Conservation (phyloP, 1,140 invertebrate genomes). For the Drosophila prosaltans region DNA sequence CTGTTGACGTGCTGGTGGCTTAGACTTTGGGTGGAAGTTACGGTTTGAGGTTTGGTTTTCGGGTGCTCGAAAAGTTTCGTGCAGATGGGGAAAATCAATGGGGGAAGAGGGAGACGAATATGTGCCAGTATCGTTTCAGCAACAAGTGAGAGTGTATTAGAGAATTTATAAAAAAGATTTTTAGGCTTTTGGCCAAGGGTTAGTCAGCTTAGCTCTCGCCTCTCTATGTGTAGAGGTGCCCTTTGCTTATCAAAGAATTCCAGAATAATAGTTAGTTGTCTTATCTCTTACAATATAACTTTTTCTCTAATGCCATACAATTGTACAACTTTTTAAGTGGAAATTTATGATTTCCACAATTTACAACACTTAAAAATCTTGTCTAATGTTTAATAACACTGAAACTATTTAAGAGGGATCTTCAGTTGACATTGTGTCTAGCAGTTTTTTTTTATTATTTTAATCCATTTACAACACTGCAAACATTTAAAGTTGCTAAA, state of each 20-base stretch:
- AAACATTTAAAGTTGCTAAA: too few relatives aligned
- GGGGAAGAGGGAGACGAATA: not conserved
- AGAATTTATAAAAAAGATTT: not conserved
- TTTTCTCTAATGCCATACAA: not conserved
- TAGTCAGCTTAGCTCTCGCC: not conserved
- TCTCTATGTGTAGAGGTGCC: not conserved
- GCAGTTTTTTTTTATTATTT: too few relatives aligned
- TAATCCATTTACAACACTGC: too few relatives aligned
- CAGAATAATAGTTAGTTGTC: not conserved
- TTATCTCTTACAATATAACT: not conserved
- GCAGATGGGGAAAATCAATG: not conserved
- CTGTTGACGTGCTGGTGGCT: constrained; percentile 5
- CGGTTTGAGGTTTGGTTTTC: not conserved
- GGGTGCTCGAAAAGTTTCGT: not conserved
- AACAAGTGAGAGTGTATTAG: constrained; percentile 7
- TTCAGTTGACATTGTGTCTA: too few relatives aligned
- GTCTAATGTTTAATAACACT: not conserved
- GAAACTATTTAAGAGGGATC: not conserved
- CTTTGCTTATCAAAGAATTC: not conserved
- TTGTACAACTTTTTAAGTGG: too few relatives aligned
- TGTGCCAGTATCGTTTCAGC: not conserved
- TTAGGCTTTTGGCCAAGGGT: not conserved
- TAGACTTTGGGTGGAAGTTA: constrained; percentile 16
- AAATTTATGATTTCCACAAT: too few relatives aligned
- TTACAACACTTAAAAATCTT: too few relatives aligned